Base-by-base conservation (phyloP, 2,888 invertebrate species). In the Prenolepis imparis region DNA sequence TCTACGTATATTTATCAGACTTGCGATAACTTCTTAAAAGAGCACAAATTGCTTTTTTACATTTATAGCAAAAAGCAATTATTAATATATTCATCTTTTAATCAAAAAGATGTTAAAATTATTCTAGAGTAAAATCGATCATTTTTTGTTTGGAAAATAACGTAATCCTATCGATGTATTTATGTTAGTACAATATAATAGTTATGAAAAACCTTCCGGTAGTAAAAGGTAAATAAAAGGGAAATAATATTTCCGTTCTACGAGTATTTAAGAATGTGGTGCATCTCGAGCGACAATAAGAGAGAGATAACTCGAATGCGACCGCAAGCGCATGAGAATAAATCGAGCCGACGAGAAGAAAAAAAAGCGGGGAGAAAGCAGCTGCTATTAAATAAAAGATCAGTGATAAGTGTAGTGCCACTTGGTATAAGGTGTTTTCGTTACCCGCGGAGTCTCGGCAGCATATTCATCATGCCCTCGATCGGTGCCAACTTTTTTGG, bases 401-500 rank as follows among this genome's bases (percentile, higher is more conserved):
- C 55, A 70, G 41, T 83, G 61, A 64, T 59, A 63, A 67, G 75
- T 64, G 66, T 67, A 52, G 39, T 67, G 68, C 39, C 80, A 80
- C 68, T 72, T 80, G 83, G n/a, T 52, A 52, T 55, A 78, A 80
- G 55, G 21, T 84, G 18, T 75, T 82, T 84, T 84, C 55, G 81
- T 93, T 93, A 93, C 93, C 93, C 92, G 89, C 90, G 91, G 86
- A 86, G 67, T 15, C 89, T 93, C 87, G 91, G 90, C 87, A 92
- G 93, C 90, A 89, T 89, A 91, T 90, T 90, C 90, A 89, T 91
- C 87, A 90, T 90, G 91, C 89, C 90, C 90, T 91, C 89, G 90
- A 93, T 93, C 82, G 94, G 93, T 90, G 92, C 92, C 93, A 94
- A 92, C 91, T 93, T 93, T 93, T 92, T 91, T 75, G 93, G 93